A percentile compares a stretch with the other conserved stretches of the same genome.
Conservation (phyloP, 2,113 vertebrate species). For the Bostrychus sinensis region DNA sequence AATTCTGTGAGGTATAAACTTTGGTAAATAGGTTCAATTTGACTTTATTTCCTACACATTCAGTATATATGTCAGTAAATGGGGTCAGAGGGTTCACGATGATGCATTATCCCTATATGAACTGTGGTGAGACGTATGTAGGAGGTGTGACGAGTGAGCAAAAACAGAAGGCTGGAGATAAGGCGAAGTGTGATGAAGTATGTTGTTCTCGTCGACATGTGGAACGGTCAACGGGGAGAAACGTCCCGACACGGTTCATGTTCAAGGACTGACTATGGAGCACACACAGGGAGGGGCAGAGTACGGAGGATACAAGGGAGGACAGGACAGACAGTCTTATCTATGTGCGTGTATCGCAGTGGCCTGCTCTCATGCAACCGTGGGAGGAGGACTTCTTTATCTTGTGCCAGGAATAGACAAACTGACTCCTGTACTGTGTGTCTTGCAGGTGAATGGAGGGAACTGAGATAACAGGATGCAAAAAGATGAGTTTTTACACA, state of each 20-base stretch:
- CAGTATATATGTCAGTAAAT: not conserved
- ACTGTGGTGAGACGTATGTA: constrained; percentile 23
- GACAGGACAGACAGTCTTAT: constrained; percentile 65
- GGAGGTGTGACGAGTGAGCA: constrained; percentile 44
- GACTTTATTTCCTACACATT: not conserved
- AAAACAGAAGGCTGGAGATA: constrained; percentile 53
- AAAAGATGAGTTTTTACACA: not conserved
- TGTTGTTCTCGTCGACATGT: constrained; percentile 29
- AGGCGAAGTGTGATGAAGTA: constrained; percentile 40
- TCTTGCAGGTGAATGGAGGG: not conserved
- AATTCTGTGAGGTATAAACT: not conserved
- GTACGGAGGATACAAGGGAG: constrained; percentile 42
- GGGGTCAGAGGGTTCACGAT: constrained; percentile 13
- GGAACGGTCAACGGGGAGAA: constrained; percentile 1
- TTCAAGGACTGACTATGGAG: not conserved
- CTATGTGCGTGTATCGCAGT: constrained; percentile 39
- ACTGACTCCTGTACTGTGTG: constrained; percentile 25
- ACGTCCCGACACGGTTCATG: constrained; percentile 8
- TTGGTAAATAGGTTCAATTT: not conserved
- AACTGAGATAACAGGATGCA: not conserved
- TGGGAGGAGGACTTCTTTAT: constrained; percentile 28
- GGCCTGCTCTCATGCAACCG: constrained; percentile 46
- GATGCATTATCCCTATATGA: constrained; percentile 45
- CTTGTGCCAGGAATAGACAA: constrained; percentile 28
- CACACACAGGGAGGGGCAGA: constrained; percentile 16